phyloP scores from a whole-genome alignment of 2,888 invertebrate species.

The Penaeus monodon region DNA sequence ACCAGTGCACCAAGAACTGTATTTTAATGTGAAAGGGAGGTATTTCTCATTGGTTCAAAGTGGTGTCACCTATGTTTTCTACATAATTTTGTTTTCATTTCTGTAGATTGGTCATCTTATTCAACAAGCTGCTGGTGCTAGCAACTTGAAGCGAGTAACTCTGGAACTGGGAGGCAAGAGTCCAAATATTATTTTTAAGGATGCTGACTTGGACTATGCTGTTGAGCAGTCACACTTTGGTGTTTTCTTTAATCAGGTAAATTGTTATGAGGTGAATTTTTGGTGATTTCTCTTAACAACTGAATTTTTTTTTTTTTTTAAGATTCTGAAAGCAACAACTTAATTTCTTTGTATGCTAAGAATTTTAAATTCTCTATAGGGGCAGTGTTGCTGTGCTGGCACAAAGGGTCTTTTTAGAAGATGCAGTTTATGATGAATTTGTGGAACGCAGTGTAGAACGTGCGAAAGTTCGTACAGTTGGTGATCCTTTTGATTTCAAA shows the following conservation, averaged over 20 bases:
- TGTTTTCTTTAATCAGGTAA: slow-evolving; percentile 89
- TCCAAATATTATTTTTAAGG: slow-evolving; percentile 88
- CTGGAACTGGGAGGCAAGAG: slow-evolving; percentile 95
- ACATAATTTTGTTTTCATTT: background rate
- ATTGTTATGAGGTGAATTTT: slow-evolving; percentile 70
- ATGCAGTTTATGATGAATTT: slow-evolving; percentile 91
- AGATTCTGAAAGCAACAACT: background rate
- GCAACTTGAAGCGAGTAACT: slow-evolving; percentile 87
- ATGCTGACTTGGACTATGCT: slow-evolving; percentile 84
- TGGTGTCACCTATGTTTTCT: too few species aligned
- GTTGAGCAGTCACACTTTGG: slow-evolving; percentile 87
- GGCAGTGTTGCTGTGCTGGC: slow-evolving; percentile 93
- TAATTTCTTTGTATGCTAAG: background rate
- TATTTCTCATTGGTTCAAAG: too few species aligned
- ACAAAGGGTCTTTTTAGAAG: slow-evolving; percentile 91
- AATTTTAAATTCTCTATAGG: slow-evolving; percentile 70
- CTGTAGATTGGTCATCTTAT: slow-evolving; percentile 86
- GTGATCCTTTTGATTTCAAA: slow-evolving; percentile 86
- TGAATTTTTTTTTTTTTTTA: background rate
- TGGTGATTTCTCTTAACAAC: slow-evolving; percentile 67
- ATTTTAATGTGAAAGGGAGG: too few species aligned
- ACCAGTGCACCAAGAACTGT: too few species aligned
- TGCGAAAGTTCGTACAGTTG: slow-evolving; percentile 84
- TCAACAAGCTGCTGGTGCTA: slow-evolving; percentile 80
- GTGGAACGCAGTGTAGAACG: slow-evolving; percentile 81